These are phyloP conservation scores for Timandra comae DNA, from an alignment of 2,888 invertebrate genomes.

Conservation along the genomic window DNA sequence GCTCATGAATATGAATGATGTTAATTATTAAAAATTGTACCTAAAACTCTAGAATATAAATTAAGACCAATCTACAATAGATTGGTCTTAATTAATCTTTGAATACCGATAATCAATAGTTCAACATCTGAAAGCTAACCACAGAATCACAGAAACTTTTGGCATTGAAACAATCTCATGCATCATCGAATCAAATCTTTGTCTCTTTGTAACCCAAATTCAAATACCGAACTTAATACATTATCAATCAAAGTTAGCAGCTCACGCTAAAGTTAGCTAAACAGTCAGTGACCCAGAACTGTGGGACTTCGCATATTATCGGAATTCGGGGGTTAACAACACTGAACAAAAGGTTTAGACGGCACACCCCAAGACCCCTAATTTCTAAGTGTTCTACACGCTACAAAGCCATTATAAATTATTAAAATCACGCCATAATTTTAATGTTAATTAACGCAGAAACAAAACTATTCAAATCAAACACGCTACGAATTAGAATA, in stretches of 20 bases:
- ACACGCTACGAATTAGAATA: no score
- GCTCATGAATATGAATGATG: no score
- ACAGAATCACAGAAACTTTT: no score
- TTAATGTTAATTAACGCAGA: neutral
- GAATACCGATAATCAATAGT: no score
- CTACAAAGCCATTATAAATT: conserved; percentile 2
- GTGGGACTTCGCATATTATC: conserved; percentile 20
- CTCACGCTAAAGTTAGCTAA: conserved; percentile 11
- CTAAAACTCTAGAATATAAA: no score
- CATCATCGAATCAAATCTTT: neutral
- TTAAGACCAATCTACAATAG: no score
- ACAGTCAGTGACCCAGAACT: conserved; percentile 26
- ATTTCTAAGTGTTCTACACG: conserved; percentile 12
- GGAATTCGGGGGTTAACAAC: conserved; percentile 27
- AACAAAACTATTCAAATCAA: no score
- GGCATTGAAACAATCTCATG: no score
- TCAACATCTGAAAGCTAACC: no score
- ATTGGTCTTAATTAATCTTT: no score
- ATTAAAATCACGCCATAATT: neutral
- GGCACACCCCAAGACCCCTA: conserved; percentile 5
- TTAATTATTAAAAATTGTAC: no score
- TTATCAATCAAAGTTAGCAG: conserved; percentile 14
- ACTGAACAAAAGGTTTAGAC: conserved; percentile 25
- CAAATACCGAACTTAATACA: conserved; percentile 3
- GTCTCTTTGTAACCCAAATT: conserved; percentile 3